A percentile compares a stretch with the other conserved stretches of the same genome.
Evolutionary conservation across 2,113 vertebrate species (phyloP).

Genomic region (Kryptolebias marmoratus): DNA sequence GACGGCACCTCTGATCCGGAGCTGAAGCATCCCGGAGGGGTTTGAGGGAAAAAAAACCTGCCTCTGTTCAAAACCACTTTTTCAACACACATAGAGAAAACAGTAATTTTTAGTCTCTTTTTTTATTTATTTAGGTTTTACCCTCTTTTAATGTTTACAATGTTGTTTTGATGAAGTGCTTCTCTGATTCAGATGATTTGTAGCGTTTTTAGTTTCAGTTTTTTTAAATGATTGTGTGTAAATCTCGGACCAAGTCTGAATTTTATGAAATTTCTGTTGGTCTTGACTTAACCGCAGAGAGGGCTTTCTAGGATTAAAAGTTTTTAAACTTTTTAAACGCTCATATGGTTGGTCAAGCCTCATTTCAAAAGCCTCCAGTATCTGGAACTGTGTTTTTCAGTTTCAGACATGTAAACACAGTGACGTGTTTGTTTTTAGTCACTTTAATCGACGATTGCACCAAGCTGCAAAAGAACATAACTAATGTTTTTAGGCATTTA

Average conservation of each 20-base stretch:
- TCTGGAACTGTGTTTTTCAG: not conserved
- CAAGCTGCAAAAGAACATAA: conserved; percentile 3
- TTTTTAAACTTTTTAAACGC: conserved; percentile 17
- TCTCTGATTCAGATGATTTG: not conserved
- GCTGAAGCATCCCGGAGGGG: conserved; percentile 32
- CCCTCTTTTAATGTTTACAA: conserved; percentile 32
- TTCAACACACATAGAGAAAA: not conserved
- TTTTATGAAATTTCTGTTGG: not conserved
- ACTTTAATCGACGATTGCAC: conserved; percentile 11
- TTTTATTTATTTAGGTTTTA: conserved; percentile 51
- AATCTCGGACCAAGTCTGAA: not conserved
- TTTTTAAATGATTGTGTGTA: conserved; percentile 18
- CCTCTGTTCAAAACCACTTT: conserved; percentile 13
- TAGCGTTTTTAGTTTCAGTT: not conserved
- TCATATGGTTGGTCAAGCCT: not conserved
- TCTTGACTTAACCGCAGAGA: not conserved
- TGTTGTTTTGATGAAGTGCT: conserved; percentile 4
- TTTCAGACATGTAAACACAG: not conserved
- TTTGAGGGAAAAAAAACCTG: not conserved
- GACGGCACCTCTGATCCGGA: conserved; percentile 62
- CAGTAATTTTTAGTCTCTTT: conserved; percentile 13
- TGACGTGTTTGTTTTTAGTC: conserved; percentile 36
- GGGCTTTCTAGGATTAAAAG: not conserved
- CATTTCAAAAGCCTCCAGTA: not conserved
- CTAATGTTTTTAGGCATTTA: not conserved